Base-by-base conservation (phyloP, 2,797 vertebrate species). In the Rhabdophis nuchalis region DNA sequence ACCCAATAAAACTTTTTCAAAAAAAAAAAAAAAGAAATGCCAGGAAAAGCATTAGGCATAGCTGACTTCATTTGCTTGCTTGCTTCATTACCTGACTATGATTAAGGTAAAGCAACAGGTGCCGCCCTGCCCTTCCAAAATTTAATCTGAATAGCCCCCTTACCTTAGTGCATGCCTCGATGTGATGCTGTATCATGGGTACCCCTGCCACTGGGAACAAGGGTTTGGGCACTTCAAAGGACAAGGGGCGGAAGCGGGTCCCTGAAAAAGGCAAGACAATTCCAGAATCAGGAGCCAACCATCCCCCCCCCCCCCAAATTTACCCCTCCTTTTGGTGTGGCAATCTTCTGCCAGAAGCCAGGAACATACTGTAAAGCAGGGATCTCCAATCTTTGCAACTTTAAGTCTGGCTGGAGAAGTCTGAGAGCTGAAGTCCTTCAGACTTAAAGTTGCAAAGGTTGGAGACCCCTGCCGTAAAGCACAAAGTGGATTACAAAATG, bases 101-200 rank as follows among this genome's bases (percentile, higher is more conserved):
- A 25, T 82, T 46, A 77, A 82, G 36, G 20, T 46, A 46, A 82
- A 20, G 36, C 36, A 23, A 23, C 9, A 77, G 9, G 8, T 25
- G 36, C 41, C 10, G 9, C 88, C 7, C 36, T 1, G 7, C 52
- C n/a, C 36, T 10, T 61, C 61, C 54, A 13, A 61, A 0, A 0
- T 13, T 46, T 72, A 41, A 7, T 29, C 1, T 50, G 23, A 89
- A 27, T 9, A 3, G 3, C 9, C 11, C 6, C 1, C 87, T 96
- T 96, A 99, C 99, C 98, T 99, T 99, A 57, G 98, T 97, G 94
- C 99, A 99, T 61, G 99, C 98, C 96, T 99, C 99, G 57, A 99
- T 99, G 97, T 99, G 99, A 94, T 99, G 99, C 97, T 99, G 99
- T 88, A 99, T 98, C 99, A 99, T 99, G 36, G 99, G 98, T 18